Evolutionary conservation across 1,140 invertebrate species (phyloP).

Genomic region (Cydia fagiglandana): DNA sequence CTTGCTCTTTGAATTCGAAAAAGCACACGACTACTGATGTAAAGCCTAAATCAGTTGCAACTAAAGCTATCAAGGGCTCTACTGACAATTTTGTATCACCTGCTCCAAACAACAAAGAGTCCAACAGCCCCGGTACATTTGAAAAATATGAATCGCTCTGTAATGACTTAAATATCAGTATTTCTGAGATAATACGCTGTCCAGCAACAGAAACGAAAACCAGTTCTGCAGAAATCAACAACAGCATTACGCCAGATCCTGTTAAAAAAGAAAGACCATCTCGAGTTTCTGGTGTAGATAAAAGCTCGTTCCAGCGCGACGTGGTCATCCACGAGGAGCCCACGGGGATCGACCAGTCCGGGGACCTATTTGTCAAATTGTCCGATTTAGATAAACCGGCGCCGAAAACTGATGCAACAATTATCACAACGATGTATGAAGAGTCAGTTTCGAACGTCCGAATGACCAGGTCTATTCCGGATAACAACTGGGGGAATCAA

Average conservation of each 20-base stretch:
- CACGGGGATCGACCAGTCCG: constrained; percentile 36
- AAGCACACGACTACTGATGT: constrained; percentile 37
- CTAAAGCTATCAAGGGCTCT: constrained; percentile 34
- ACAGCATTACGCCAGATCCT: constrained; percentile 40
- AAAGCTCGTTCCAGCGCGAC: constrained; percentile 4
- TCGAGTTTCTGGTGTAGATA: constrained; percentile 37
- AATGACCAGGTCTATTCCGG: constrained; percentile 73
- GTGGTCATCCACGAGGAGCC: constrained; percentile 47
- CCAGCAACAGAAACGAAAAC: constrained; percentile 9
- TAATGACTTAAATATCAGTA: constrained; percentile 62
- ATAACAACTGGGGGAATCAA: constrained; percentile 62
- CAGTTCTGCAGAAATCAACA: neutral
- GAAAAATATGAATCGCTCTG: constrained; percentile 67
- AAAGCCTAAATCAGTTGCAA: constrained; percentile 42
- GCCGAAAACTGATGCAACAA: constrained; percentile 46
- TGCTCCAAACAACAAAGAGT: constrained; percentile 5
- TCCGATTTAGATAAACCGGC: constrained; percentile 71
- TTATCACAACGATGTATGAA: constrained; percentile 14
- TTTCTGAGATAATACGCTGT: constrained; percentile 62
- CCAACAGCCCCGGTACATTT: constrained; percentile 44
- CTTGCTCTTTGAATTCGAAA: constrained; percentile 47
- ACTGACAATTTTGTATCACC: neutral
- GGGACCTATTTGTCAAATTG: constrained; percentile 66
- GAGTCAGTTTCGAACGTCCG: constrained; percentile 47
- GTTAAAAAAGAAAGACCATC: constrained; percentile 36